These are phyloP conservation scores for Mythimna lalbum DNA, from an alignment of 2,888 invertebrate species.

Conservation along the genomic window DNA sequence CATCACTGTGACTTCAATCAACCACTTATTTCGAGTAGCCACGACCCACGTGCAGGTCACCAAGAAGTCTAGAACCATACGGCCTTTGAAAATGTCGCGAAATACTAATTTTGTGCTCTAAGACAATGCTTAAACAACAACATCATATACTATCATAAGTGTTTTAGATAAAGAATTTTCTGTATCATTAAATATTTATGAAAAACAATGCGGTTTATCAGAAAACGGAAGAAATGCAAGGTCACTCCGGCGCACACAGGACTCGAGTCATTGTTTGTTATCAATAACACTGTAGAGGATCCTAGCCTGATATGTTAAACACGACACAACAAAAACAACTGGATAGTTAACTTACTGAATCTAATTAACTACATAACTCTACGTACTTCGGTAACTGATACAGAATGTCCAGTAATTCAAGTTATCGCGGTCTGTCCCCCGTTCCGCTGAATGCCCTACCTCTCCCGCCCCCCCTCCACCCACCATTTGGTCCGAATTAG, in stretches of 20 bases:
- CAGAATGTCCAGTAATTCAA: conserved; percentile 70
- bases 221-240: not conserved
- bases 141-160: not conserved
- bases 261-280: not conserved
- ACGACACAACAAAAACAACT: not conserved
- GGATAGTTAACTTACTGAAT: conserved; percentile 12
- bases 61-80: conserved; percentile 5
- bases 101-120: no score
- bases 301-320: not conserved
- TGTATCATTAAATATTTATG: not conserved
- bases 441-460: conserved; percentile 65
- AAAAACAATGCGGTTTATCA: conserved; percentile 1
- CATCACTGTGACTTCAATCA: conserved; percentile 46
- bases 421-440: conserved; percentile 70
- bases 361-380: conserved; percentile 1
- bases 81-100: not conserved
- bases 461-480: not conserved
- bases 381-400: conserved; percentile 27
- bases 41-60: conserved; percentile 10
- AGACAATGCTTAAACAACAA: not conserved
- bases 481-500: conserved; percentile 70
- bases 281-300: not conserved
- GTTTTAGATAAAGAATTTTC: not conserved
- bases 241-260: not conserved
- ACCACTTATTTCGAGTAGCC: conserved; percentile 57